Base-by-base conservation (phyloP, 2,797 vertebrate species). In the Myripristis murdjan region DNA sequence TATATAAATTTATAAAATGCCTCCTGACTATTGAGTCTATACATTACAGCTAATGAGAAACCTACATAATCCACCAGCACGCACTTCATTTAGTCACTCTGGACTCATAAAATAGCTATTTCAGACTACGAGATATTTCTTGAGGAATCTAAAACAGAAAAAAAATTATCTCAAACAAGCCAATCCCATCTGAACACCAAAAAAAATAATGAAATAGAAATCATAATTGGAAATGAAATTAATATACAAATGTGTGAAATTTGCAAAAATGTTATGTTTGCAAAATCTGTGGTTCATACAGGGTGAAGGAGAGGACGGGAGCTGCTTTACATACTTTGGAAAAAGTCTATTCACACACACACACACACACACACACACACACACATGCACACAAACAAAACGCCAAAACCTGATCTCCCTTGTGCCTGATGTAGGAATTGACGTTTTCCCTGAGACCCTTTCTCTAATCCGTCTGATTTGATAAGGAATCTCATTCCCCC, bases 391-490 rank as follows among this genome's bases (percentile, higher is more conserved):
- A 43, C 33, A 65, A 22, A 43, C 20, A 65, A 24, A 44, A 53
- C 23, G 15, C 5, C 35, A 33, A 44, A 64, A 55, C 44, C 77
- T 73, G 77, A 85, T 86, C 65, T 56, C 65, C 48, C 79, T 61
- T 1, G 11, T 2, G 12, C 33, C 75, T 77, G 86, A 82, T 79
- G 83, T 52, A 61, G 63, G 74, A 84, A 89, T 89, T 54, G 89
- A 90, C 75, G 47, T 90, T 90, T 81, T 80, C 70, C 75, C 63
- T 56, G 56, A 85, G 82, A 83, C 82, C 74, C 75, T 66, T 18
- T 59, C 75, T 82, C 86, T 92, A 93, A 93, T 93, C 92, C 86
- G 65, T 43, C 56, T 90, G 88, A 90, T 93, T 91, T 92, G 92
- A 93, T 93, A 92, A 92, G 89, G 70, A 90, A 91, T 90, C 90